Base-by-base conservation (phyloP, 92 coral and sea anemone species). In the Parazoanthus atlanticus region DNA sequence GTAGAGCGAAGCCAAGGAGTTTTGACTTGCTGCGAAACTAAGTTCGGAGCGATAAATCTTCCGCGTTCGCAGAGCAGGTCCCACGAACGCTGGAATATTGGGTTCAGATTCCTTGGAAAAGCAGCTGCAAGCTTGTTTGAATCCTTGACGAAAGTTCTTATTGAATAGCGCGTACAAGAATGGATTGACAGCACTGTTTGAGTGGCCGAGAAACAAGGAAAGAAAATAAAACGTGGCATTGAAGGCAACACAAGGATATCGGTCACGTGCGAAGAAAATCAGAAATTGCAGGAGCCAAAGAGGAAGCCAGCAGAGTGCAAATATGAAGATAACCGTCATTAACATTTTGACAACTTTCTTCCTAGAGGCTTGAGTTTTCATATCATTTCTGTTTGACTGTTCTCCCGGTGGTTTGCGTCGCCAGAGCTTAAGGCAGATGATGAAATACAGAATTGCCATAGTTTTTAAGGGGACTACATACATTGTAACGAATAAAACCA, bases 271-370 rank as follows among this genome's bases (percentile, higher is more conserved):
- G 67, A 93, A 93, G 81, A 93, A 95, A 11, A 11, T 77, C 9
- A 95, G 82, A 79, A 95, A 95, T 74, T 90, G 95, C 88, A 89
- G 91, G 16, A 91, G 80, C 79, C 92, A 91, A 3, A 95, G 91
- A 13, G 98, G 98, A 34, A 95, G 90, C 98, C 98, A 95, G 31
- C 96, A 95, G n/a, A 88, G 82, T 58, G 93, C 93, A 72, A 95
- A 95, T 33, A 92, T 36, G 12, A 91, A 65, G 16, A 93, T 88
- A 23, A 95, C 94, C 3, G 94, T 92, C 11, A 95, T 92, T 34
- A 95, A 77, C 98, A 95, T 95, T 76, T 95, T 93, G 7, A 95
- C 93, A 56, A 95, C 96, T 86, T 90, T 93, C 88, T 89, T 94
- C 33, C 93, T 91, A 46, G 92, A 80, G 7, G 91, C 87, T 74